A percentile compares a stretch with the other conserved stretches of the same genome.
Conservation (phyloP, 2,888 invertebrate genomes). For the Ochlodes sylvanus region DNA sequence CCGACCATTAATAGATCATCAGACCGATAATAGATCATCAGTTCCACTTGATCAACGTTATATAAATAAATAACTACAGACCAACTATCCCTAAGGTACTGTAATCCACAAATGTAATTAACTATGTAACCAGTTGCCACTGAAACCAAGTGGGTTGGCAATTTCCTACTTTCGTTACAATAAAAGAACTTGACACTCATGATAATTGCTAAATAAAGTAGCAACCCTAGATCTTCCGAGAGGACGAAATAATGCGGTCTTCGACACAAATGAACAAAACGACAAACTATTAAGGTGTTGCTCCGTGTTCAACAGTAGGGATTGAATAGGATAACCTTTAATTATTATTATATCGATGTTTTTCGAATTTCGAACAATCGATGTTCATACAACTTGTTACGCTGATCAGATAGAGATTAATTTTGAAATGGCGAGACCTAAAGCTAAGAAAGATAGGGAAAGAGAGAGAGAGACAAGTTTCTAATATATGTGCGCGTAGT, state of each 20-base stretch:
- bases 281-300: conserved; percentile 70
- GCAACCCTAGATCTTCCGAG: conserved; percentile 19
- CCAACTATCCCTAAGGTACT: not conserved
- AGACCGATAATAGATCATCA: too few relatives aligned
- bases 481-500: too few relatives aligned
- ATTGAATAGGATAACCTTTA: conserved; percentile 5
- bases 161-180: not conserved
- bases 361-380: not conserved
- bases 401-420: too few relatives aligned
- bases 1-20: too few relatives aligned
- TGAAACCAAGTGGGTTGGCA: not conserved
- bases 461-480: too few relatives aligned
- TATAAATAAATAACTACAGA: not conserved
- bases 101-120: not conserved
- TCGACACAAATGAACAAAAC: conserved; percentile 70
- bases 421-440: too few relatives aligned
- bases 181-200: conserved; percentile 1
- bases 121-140: not conserved
- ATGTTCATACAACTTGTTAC: too few relatives aligned
- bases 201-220: conserved; percentile 19
- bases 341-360: conserved; percentile 11
- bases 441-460: too few relatives aligned
- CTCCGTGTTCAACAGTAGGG: conserved; percentile 37
- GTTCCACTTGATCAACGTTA: not conserved
- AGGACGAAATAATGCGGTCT: conserved; percentile 63